phyloP scores from a whole-genome alignment of 1,140 invertebrate genomes.

The Lordiphosa mommai region DNA sequence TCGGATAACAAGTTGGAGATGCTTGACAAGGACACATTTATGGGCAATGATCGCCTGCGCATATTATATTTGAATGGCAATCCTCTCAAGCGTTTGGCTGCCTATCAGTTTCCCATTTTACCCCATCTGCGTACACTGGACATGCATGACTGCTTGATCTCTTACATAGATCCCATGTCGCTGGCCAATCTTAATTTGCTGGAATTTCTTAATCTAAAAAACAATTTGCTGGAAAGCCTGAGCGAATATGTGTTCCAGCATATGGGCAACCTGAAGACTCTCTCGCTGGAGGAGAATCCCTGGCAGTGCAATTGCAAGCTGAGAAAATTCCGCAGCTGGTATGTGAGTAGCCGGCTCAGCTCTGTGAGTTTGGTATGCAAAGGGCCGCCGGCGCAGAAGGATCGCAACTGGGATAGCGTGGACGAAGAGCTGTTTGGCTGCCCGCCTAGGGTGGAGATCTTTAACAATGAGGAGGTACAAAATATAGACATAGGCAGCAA shows the following conservation, averaged over 20 bases:
- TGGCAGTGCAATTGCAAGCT: slow-evolving; percentile 94
- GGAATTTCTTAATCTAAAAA: slow-evolving; percentile 86
- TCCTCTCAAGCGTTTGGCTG: slow-evolving; percentile 83
- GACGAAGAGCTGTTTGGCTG: slow-evolving; percentile 87
- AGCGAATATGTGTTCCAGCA: slow-evolving; percentile 84
- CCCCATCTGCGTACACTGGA: slow-evolving; percentile 87
- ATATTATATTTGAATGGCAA: slow-evolving; percentile 86
- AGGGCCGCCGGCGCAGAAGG: slow-evolving; percentile 82
- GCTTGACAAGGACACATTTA: slow-evolving; percentile 87
- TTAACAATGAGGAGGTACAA: slow-evolving; percentile 82
- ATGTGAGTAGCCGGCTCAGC: slow-evolving; percentile 85
- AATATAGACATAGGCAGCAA: slow-evolving; percentile 88
- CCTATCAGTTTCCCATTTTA: slow-evolving; percentile 86
- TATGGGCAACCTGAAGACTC: slow-evolving; percentile 86
- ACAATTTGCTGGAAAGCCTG: slow-evolving; percentile 85
- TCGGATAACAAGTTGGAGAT: slow-evolving; percentile 86
- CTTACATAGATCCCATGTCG: slow-evolving; percentile 85
- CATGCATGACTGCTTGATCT: slow-evolving; percentile 88
- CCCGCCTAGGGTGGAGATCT: slow-evolving; percentile 83
- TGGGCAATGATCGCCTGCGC: slow-evolving; percentile 86
- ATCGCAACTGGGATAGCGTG: slow-evolving; percentile 85
- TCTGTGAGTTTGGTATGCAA: slow-evolving; percentile 84
- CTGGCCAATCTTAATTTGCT: slow-evolving; percentile 85
- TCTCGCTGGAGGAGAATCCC: slow-evolving; percentile 91
- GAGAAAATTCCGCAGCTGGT: slow-evolving; percentile 89